Conservation (phyloP, 2,888 invertebrate species). For the Pocota personata region DNA sequence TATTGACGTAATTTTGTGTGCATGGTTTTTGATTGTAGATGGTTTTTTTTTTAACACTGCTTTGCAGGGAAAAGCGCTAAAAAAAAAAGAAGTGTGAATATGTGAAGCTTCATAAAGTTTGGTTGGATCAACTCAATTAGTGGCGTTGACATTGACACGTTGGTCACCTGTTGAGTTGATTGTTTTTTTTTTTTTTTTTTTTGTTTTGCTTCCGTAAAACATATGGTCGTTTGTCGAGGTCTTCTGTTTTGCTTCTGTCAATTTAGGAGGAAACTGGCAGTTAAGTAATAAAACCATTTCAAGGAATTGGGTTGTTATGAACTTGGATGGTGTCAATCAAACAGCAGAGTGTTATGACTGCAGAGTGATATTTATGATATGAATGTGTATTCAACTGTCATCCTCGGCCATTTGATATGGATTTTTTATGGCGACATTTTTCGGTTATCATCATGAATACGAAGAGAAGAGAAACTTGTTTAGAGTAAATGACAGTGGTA, state of each 20-base stretch:
- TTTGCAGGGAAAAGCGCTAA: constrained; percentile 22
- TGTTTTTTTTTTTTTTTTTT: constrained; percentile 18
- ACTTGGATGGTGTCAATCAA: constrained; percentile 4
- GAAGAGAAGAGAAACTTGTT: not conserved
- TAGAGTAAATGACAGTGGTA: not conserved
- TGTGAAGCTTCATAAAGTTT: constrained; percentile 23
- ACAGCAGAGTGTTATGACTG: not conserved
- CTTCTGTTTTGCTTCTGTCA: constrained; percentile 9
- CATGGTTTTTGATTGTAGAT: constrained; percentile 23
- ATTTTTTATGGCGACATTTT: not conserved
- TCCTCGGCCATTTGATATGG: not conserved
- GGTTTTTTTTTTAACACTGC: not conserved
- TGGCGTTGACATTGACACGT: constrained; percentile 57
- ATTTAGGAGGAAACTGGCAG: not conserved
- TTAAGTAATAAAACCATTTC: not conserved
- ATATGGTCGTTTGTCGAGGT: constrained; percentile 27
- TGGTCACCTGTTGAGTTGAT: constrained; percentile 66
- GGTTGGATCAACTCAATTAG: constrained; percentile 47
- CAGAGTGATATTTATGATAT: not conserved
- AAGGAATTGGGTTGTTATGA: constrained; percentile 8
- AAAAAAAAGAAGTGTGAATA: constrained; percentile 8
- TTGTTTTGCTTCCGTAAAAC: constrained; percentile 41
- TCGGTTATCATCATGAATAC: not conserved
- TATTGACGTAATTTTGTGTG: constrained; percentile 40
- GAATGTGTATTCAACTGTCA: not conserved